Base-by-base conservation (phyloP, 2,113 vertebrate genomes). In the Trichechus manatus region DNA sequence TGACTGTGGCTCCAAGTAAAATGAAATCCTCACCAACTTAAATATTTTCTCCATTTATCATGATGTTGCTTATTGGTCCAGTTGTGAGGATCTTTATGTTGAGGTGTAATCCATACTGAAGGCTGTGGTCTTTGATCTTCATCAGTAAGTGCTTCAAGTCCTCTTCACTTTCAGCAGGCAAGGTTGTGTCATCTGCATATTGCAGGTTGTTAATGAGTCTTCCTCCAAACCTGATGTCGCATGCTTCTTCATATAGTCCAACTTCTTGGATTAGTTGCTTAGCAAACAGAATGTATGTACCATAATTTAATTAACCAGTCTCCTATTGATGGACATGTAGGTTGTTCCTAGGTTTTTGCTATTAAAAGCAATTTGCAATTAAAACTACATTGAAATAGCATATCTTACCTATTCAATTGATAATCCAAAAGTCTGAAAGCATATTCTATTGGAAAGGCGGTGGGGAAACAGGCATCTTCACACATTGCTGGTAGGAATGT, bases 331-430 rank as follows among this genome's bases (percentile, higher is more conserved):
- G 74, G 22, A 44, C 39, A 44, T 75, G 25, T 44, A 44, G 36
- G 5, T 42, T 74, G 9, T 9, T 44, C 44, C 39, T 27, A 75
- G 22, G 9, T 75, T 75, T 75, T 17, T 7, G 11, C 27, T 75
- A 39, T 74, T 75, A 27, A 75, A 75, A 75, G 42, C 23, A 75
- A 25, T 75, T 25, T 80, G 5, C 27, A 90, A 68, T 36, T 47
- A 84, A 84, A 90, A 64, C 59, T 90, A 90, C 14, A 80, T 33
- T 72, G 33, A 87, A 80, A 95, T 74, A 63, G 20, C 53, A 42
- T 64, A 92, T 87, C 11, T 42, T 33, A 66, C 2, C n/a, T 74
- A 79, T 84, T 36, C 59, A 5, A 47, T 1, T 72, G 53, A 50
- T 36, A 79, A 90, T 44, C 66, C 19, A 56, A 80, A 95, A 86